These are phyloP conservation scores for Tyrophagus putrescentiae DNA, from an alignment of 1,140 invertebrate species.

Conservation along the genomic window DNA sequence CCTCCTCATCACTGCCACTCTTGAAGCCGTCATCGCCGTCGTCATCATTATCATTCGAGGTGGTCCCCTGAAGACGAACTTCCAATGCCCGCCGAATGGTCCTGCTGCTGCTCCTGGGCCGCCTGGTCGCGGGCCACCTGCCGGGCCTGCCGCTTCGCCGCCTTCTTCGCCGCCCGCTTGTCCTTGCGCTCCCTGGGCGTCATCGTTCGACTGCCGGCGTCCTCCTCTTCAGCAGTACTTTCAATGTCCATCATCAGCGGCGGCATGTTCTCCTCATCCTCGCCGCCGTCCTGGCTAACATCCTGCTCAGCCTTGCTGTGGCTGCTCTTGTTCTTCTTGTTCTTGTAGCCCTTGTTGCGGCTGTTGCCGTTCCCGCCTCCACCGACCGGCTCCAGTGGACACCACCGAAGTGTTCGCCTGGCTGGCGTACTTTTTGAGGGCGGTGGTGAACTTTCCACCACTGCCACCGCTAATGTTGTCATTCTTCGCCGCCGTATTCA, in stretches of 20 bases:
- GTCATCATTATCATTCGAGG: too few relatives aligned
- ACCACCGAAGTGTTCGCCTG: too few relatives aligned
- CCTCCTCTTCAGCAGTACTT: too few relatives aligned
- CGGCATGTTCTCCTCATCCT: not conserved
- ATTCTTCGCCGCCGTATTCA: conserved; percentile 44
- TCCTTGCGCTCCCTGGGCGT: too few relatives aligned
- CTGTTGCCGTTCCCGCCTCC: not conserved
- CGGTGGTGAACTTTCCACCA: too few relatives aligned
- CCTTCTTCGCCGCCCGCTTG: conserved; percentile 14
- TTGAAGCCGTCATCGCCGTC: too few relatives aligned
- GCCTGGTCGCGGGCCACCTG: not conserved
- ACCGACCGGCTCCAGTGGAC: not conserved
- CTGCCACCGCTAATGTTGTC: too few relatives aligned
- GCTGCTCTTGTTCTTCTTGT: conserved; percentile 6
- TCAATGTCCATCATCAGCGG: not conserved
- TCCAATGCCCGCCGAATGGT: too few relatives aligned
- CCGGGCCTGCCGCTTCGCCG: conserved; percentile 1
- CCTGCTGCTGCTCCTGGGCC: too few relatives aligned
- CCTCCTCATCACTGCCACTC: too few relatives aligned
- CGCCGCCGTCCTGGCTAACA: not conserved
- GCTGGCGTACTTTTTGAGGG: not conserved
- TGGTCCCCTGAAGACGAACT: too few relatives aligned
- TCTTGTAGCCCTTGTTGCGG: not conserved
- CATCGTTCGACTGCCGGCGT: too few relatives aligned
- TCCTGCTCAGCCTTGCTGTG: not conserved